A percentile compares a stretch with the other conserved stretches of the same genome.
phyloP scores from a whole-genome alignment of 2,113 vertebrate species.

The Xenopus borealis region DNA sequence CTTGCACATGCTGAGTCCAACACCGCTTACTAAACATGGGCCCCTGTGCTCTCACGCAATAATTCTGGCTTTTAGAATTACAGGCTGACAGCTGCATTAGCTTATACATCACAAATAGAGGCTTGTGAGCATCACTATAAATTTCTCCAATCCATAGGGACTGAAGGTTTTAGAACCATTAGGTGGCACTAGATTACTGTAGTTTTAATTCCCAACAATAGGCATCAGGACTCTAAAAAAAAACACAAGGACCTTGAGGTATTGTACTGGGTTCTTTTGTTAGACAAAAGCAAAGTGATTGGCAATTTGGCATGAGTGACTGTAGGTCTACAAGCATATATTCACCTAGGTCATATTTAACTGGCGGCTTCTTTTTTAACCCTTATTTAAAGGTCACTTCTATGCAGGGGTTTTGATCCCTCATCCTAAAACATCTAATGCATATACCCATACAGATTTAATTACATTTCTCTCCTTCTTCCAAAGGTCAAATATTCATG shows the following conservation, averaged over 20 bases:
- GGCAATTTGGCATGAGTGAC: neutral
- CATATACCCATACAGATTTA: too few species aligned
- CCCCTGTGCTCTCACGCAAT: slow-evolving; percentile 9
- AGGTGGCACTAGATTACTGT: slow-evolving; percentile 40
- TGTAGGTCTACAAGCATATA: neutral
- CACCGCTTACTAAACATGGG: slow-evolving; percentile 1
- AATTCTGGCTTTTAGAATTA: slow-evolving; percentile 25
- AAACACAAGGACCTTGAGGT: slow-evolving; percentile 33
- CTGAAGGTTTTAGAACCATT: slow-evolving; percentile 26
- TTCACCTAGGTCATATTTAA: neutral
- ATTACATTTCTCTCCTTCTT: too few species aligned
- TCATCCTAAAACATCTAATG: too few species aligned
- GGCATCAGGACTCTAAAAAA: slow-evolving; percentile 1
- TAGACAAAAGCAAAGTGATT: slow-evolving; percentile 7
- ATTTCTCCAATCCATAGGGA: slow-evolving; percentile 5
- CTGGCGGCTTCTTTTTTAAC: neutral
- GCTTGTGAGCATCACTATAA: slow-evolving; percentile 12
- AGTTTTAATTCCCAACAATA: slow-evolving; percentile 13
- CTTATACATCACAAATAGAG: slow-evolving; percentile 25
- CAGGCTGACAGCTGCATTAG: slow-evolving; percentile 35
- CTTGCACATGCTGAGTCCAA: neutral
- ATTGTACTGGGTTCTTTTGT: slow-evolving; percentile 23
- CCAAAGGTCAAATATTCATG: too few species aligned
- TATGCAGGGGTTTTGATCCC: neutral
- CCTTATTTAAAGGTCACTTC: neutral